Evolutionary conservation across 2,888 invertebrate genomes (phyloP).

Genomic region (Nomada ferruginata): DNA sequence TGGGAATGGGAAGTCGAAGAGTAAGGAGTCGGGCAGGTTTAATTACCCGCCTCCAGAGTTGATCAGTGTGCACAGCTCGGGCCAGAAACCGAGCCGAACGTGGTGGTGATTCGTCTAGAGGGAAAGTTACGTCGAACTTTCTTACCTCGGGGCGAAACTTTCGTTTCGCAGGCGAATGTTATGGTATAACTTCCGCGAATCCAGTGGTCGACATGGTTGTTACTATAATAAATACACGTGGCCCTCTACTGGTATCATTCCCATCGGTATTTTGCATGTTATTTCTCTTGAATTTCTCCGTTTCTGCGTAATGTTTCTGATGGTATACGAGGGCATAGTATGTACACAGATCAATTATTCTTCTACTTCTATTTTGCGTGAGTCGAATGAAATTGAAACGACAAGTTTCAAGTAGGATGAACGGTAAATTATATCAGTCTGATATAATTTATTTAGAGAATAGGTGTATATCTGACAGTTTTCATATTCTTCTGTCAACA

Average conservation of each 20-base stretch:
- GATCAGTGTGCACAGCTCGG: conserved; percentile 54
- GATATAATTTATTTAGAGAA: no score
- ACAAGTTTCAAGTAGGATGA: no score
- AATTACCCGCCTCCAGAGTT: conserved; percentile 65
- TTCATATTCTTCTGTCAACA: no score
- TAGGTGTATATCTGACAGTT: no score
- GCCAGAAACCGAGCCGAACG: conserved; percentile 56
- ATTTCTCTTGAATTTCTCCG: not conserved
- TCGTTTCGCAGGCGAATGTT: conserved; percentile 57
- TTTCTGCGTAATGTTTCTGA: not conserved
- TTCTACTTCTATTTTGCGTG: no score
- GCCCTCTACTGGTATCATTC: not conserved
- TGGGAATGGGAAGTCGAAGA: conserved; percentile 51
- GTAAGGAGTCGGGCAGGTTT: conserved; percentile 53
- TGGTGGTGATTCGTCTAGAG: conserved; percentile 64
- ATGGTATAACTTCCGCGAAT: conserved; percentile 37
- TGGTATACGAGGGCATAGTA: no score
- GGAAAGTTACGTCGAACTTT: conserved; percentile 62
- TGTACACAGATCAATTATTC: no score
- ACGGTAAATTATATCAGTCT: no score
- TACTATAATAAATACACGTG: conserved; percentile 17
- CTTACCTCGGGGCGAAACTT: conserved; percentile 54
- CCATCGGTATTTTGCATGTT: not conserved
- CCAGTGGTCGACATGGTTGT: not conserved
- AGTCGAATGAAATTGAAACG: no score